phyloP scores from a whole-genome alignment of 2,113 vertebrate species.

The Charina bottae region DNA sequence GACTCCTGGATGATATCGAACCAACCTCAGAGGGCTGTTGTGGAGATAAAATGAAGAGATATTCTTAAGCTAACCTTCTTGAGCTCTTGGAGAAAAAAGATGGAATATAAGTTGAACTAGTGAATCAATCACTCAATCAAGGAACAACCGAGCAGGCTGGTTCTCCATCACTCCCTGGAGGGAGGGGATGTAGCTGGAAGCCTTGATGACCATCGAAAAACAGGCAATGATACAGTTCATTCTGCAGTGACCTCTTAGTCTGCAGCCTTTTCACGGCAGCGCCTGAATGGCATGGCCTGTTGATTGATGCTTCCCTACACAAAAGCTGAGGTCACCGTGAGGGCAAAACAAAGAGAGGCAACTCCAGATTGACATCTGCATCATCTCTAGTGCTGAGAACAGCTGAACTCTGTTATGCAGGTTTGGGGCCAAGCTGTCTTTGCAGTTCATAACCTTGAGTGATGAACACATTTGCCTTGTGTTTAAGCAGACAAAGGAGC shows the following conservation, averaged over 20 bases:
- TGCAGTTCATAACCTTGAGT: slow-evolving; percentile 41
- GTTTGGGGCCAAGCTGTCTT: slow-evolving; percentile 32
- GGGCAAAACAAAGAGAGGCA: background rate
- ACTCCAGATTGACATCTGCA: slow-evolving; percentile 1
- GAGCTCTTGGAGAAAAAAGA: background rate
- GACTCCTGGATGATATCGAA: background rate
- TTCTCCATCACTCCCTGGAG: background rate
- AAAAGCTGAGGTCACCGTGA: background rate
- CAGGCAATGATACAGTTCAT: background rate
- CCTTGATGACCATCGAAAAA: background rate
- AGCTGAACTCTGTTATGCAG: slow-evolving; percentile 22
- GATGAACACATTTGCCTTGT: background rate
- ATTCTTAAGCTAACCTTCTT: background rate
- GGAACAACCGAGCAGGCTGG: background rate
- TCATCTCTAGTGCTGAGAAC: slow-evolving; percentile 17
- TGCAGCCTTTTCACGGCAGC: background rate
- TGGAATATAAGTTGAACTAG: background rate
- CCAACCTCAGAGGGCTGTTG: background rate
- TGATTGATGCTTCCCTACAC: slow-evolving; percentile 18
- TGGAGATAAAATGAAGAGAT: background rate
- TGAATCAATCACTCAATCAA: background rate
- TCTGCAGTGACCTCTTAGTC: no score
- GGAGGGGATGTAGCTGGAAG: background rate
- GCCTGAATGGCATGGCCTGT: background rate
- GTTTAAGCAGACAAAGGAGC: background rate